phyloP scores from a whole-genome alignment of 2,797 vertebrate species.

The Schizopygopsis malacanthus region DNA sequence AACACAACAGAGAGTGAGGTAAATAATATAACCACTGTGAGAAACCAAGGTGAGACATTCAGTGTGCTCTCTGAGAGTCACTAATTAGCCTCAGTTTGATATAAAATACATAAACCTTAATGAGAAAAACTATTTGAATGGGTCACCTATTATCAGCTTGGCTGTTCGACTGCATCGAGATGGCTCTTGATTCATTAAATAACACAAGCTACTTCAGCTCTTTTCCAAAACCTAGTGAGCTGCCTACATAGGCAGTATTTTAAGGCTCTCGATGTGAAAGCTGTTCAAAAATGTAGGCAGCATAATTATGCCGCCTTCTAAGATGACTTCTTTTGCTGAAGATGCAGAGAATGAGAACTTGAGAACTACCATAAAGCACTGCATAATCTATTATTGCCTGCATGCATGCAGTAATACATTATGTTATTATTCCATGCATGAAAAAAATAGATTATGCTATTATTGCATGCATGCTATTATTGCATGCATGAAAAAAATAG shows the following conservation, averaged over 20 bases:
- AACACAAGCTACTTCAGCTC: not conserved
- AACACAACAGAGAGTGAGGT: constrained; percentile 17
- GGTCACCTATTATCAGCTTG: not conserved
- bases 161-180: not conserved
- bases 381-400: not conserved
- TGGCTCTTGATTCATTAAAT: constrained; percentile 14
- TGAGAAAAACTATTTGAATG: not conserved
- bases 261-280: not conserved
- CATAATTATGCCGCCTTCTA: not conserved
- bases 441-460: too few species aligned
- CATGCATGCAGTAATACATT: not conserved
- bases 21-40: constrained; percentile 2
- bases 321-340: not conserved
- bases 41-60: not conserved
- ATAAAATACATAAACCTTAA: not conserved
- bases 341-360: not conserved
- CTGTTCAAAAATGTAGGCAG: not conserved
- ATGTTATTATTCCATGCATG: not conserved
- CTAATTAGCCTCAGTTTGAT: not conserved
- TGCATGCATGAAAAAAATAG: not conserved
- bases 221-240: constrained; percentile 16
- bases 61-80: not conserved
- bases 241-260: not conserved
- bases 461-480: too few species aligned
- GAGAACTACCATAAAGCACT: not conserved